A percentile compares a stretch with the other conserved stretches of the same genome.
These are phyloP conservation scores for Poeciliopsis turrubarensis DNA, from an alignment of 2,113 vertebrate species.

Conservation along the genomic window DNA sequence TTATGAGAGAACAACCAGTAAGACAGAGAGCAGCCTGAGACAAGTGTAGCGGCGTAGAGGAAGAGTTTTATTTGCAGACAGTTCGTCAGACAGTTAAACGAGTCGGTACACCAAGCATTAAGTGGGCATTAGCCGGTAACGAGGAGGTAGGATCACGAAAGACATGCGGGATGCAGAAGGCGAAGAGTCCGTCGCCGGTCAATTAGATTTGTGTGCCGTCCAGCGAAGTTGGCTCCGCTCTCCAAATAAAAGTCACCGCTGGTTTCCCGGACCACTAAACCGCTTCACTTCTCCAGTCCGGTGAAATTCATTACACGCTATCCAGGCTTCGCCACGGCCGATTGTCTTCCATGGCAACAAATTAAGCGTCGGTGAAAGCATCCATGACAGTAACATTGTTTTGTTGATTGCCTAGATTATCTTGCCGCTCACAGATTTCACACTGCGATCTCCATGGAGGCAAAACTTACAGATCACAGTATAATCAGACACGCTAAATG, in stretches of 20 bases:
- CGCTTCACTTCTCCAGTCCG: conserved; percentile 42
- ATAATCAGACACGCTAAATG: neutral
- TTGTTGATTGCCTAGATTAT: neutral
- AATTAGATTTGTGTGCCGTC: conserved; percentile 42
- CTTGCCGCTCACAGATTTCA: neutral
- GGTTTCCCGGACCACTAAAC: conserved; percentile 45
- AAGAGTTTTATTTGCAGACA: conserved; percentile 10
- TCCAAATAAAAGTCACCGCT: conserved; percentile 36
- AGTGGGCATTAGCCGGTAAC: neutral
- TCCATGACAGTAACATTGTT: neutral
- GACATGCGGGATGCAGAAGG: conserved; percentile 15
- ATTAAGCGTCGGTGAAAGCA: neutral
- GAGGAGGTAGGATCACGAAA: neutral
- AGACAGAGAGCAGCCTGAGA: conserved; percentile 39
- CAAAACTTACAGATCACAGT: neutral
- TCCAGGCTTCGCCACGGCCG: neutral
- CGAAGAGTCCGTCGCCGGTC: conserved; percentile 37
- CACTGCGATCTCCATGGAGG: neutral
- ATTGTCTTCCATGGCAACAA: neutral
- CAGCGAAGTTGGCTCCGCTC: conserved; percentile 50
- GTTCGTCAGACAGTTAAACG: conserved; percentile 9
- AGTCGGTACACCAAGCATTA: neutral
- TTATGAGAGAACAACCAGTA: conserved; percentile 44
- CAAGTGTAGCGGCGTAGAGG: conserved; percentile 18
- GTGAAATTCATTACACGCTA: conserved; percentile 21